Evolutionary conservation across 2,113 vertebrate species (phyloP), one percentile per base, ranked within the genome.

Genomic region (Steatornis caripensis): DNA sequence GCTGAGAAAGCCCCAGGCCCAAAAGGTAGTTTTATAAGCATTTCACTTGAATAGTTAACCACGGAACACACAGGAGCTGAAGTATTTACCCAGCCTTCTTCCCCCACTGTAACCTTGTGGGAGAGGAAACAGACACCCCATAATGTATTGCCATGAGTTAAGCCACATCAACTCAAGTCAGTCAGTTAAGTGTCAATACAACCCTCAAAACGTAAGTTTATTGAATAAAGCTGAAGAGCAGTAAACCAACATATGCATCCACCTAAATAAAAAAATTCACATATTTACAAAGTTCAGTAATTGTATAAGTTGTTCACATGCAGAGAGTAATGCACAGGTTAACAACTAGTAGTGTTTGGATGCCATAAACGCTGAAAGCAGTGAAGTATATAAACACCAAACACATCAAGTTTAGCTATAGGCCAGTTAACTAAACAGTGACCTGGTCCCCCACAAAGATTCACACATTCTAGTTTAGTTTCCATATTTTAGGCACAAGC

Each of bases 141-240:
- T 53, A 16, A 23, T 2, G 15, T 30, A 69, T 30, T 75, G 79
- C 80, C 87, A 68, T 19, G 49, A 90, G 84, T 90, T 92, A 84
- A 91, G 89, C 83, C 96, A 95, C 89, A 95, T 45, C 95, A 68
- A 97, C 87, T 91, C 93, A 46, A 95, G 84, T 84, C 94, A 97
- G 91, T 79, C 93, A 89, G 96, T 95, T 97, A 86, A 96, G 97
- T 92, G 95, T 95, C 97, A 98, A 91, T 96, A 97, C 97, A 97
- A 98, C 98, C 97, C 98, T 98, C 96, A 97, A 98, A 98, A 98
- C 97, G 93, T 91, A 98, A 98, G 97, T 98, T 98, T 98, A 98
- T 98, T 98, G 98, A 98, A 92, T 97, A 98, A 98, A 98, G 98
- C 98, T 95, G 97, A 97, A 97, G 94, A 97, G 98, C 98, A 97